These are phyloP conservation scores for Leucania comma DNA, from an alignment of 2,888 invertebrate species.

Conservation along the genomic window DNA sequence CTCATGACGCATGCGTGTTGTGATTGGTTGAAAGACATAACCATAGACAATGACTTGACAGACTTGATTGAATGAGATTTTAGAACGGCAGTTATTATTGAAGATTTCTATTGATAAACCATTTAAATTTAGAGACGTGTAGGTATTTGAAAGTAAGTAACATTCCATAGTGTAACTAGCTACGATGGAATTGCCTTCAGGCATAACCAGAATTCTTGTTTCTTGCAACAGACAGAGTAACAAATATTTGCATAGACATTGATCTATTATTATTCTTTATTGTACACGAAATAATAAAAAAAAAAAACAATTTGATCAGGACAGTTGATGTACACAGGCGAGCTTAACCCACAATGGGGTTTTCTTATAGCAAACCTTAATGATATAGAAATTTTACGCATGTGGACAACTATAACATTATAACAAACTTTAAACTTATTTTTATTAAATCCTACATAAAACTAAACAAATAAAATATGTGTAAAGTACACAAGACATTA, in stretches of 20 bases:
- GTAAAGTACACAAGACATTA: no score
- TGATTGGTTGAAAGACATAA: constrained; percentile 8
- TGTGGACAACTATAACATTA: no score
- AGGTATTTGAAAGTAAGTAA: constrained; percentile 31
- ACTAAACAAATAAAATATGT: no score
- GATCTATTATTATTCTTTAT: neutral
- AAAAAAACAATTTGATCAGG: no score
- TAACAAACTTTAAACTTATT: no score
- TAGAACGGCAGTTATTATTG: neutral
- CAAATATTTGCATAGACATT: neutral
- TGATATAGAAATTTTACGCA: no score
- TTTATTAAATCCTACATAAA: no score
- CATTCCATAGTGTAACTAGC: neutral
- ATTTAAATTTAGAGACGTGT: neutral
- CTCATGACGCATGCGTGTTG: neutral
- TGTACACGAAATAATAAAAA: no score
- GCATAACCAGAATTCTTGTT: constrained; percentile 3
- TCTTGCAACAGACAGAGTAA: neutral
- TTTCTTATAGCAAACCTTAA: no score
- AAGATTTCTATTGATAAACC: neutral
- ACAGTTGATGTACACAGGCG: no score
- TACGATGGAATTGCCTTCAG: constrained; percentile 7
- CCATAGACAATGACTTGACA: neutral
- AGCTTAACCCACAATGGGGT: no score
- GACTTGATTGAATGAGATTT: no score